Percentiles rank a stretch among this genome's conserved stretches.
These are phyloP conservation scores for Dolomedes plantarius DNA, from an alignment of 2,888 invertebrate genomes.

Conservation along the genomic window DNA sequence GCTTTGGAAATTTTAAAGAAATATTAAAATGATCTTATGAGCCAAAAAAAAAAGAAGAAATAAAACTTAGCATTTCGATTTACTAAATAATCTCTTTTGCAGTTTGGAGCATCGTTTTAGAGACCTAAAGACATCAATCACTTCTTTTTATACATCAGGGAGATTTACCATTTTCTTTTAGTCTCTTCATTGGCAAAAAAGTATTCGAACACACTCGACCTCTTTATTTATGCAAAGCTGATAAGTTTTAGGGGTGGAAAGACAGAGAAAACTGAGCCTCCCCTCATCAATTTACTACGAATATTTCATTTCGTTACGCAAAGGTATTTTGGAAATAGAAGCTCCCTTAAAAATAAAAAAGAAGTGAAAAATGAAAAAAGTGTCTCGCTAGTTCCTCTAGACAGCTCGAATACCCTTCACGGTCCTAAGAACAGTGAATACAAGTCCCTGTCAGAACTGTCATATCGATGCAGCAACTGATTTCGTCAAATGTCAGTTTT, in stretches of 20 bases:
- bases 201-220: too few relatives aligned
- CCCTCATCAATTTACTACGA: conserved; percentile 47
- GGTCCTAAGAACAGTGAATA: conserved; percentile 42
- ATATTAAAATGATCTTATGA: too few relatives aligned
- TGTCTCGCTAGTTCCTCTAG: conserved; percentile 6
- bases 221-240: not conserved
- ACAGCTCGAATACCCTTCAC: conserved; percentile 30
- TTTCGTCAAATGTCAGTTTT: conserved; percentile 45
- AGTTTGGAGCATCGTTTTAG: too few relatives aligned
- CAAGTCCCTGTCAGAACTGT: conserved; percentile 43
- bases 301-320: conserved; percentile 25
- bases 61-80: too few relatives aligned
- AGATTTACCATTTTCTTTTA: too few relatives aligned
- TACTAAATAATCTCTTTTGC: too few relatives aligned
- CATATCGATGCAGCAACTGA: conserved; percentile 49
- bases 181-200: too few relatives aligned
- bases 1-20: too few relatives aligned
- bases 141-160: too few relatives aligned
- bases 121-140: too few relatives aligned
- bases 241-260: not conserved
- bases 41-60: too few relatives aligned
- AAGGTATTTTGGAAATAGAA: conserved; percentile 28
- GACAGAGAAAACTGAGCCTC: conserved; percentile 24
- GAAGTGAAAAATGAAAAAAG: not conserved
- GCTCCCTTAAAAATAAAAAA: not conserved